Evolutionary conservation across 2,113 vertebrate genomes (phyloP), one percentile per base, ranked within the genome.

Genomic region (Alouatta palliata): DNA sequence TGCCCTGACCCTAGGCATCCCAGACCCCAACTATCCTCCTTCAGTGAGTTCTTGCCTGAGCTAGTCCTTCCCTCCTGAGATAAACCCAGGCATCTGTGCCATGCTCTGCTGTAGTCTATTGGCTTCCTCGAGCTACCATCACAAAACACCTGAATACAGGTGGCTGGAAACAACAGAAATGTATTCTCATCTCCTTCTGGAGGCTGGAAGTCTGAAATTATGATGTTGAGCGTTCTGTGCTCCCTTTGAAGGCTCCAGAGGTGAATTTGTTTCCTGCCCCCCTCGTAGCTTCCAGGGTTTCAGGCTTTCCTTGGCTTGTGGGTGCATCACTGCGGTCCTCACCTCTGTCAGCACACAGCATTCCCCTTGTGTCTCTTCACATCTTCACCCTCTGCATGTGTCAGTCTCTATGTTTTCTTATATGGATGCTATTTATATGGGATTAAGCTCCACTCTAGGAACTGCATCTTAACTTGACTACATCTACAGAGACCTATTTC

Each of bases 181-280:
- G 2, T 20, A 1, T 13, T 64, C 52, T 49, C 8, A 35, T 25
- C 2, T 25, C 2, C 14, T 21, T 21, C 58, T 6, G 0, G n/a
- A 82, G 30, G 5, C 43, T 27, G 23, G 49, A 21, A 35, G 1
- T 58, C 3, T 1, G 45, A 43, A 25, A 4, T 32, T 14, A 0
- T 3, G 3, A 10, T 13, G 35, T 52, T 0, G 1, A 19, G 20
- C 9, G 5, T 40, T 30, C 30, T 12, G 0, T 0, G 2, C 8
- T 54, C 7, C 30, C 14, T 83, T 35, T 17, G 75, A 6, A 23
- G 17, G 3, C 52, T 71, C 20, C 64, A 4, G 37, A 9, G 27
- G 8, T 17, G 1, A 35, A 8, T 25, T 5, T 19, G 12, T 19
- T 12, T 23, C 40, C 10, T 8, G 21, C 5, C 1, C 35, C 3